phyloP scores from a whole-genome alignment of 2,888 invertebrate species.

The Anthophora plumipes region DNA sequence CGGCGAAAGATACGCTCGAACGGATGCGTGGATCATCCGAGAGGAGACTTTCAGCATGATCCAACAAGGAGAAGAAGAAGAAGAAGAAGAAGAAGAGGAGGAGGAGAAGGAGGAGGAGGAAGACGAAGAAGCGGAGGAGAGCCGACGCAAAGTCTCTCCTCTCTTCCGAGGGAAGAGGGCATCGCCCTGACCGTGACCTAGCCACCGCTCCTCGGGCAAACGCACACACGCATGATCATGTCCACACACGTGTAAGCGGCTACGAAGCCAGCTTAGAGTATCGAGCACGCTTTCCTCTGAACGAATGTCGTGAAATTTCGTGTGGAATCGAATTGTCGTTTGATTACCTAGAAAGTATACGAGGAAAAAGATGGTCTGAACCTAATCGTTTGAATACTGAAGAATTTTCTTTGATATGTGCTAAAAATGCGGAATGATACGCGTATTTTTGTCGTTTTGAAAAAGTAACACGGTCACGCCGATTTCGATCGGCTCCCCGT shows the following conservation, averaged over 20 bases:
- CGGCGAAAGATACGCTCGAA: slow-evolving; percentile 52
- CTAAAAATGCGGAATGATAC: too few species aligned
- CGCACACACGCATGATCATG: slow-evolving; percentile 47
- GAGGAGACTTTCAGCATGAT: slow-evolving; percentile 61
- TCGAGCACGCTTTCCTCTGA: slow-evolving; percentile 12
- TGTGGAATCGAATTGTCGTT: slow-evolving; percentile 3
- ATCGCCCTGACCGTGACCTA: slow-evolving; percentile 85
- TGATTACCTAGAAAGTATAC: background rate
- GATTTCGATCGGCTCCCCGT: too few species aligned
- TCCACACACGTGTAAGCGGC: slow-evolving; percentile 22
- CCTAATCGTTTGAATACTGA: too few species aligned
- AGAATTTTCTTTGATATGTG: too few species aligned
- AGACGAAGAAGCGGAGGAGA: slow-evolving; percentile 60
- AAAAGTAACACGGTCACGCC: too few species aligned
- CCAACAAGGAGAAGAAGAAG: slow-evolving; percentile 44
- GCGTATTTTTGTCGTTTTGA: too few species aligned
- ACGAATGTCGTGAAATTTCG: slow-evolving; percentile 8
- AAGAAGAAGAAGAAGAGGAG: slow-evolving; percentile 54
- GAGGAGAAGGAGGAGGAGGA: slow-evolving; percentile 59
- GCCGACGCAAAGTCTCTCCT: slow-evolving; percentile 70
- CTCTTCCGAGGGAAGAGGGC: slow-evolving; percentile 79
- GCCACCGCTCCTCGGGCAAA: slow-evolving; percentile 79
- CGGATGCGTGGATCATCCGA: slow-evolving; percentile 61
- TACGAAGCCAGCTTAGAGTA: slow-evolving; percentile 31
- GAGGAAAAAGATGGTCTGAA: too few species aligned